Percentiles rank a stretch among this genome's conserved stretches.
Evolutionary conservation across 2,888 invertebrate species (phyloP).

Genomic region (Diloba caeruleocephala): DNA sequence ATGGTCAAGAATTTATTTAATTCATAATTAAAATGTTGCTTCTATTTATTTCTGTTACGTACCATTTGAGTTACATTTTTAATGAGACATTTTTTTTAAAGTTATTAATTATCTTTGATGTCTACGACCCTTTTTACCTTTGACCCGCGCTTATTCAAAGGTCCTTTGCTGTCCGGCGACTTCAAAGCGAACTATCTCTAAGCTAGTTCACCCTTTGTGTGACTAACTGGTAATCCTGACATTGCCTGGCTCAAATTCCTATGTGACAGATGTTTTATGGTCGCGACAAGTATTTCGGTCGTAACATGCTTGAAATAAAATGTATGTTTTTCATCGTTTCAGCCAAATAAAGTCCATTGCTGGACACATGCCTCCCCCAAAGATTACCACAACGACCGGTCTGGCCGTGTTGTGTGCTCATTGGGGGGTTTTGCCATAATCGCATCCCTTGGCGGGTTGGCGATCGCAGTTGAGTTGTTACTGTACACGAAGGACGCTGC

Average conservation of each 20-base stretch:
- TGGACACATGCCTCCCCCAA: too few species aligned
- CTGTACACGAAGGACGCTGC: too few species aligned
- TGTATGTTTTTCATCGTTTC: conserved; percentile 15
- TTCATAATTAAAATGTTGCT: conserved; percentile 32
- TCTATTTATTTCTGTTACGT: conserved; percentile 23
- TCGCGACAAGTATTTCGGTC: conserved; percentile 35
- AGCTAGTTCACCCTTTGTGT: conserved; percentile 65
- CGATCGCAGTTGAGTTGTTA: too few species aligned
- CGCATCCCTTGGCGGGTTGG: too few species aligned
- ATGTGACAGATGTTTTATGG: conserved; percentile 45
- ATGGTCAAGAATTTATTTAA: conserved; percentile 9
- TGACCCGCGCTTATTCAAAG: conserved; percentile 76
- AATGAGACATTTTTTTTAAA: too few species aligned
- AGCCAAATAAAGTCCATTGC: too few species aligned
- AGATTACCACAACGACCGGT: too few species aligned
- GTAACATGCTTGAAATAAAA: conserved; percentile 39
- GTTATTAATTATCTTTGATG: conserved; percentile 81
- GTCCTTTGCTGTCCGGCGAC: conserved; percentile 66
- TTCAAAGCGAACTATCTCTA: conserved; percentile 80
- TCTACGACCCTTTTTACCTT: conserved; percentile 80
- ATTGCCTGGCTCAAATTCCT: conserved; percentile 40
- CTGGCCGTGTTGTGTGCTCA: too few species aligned
- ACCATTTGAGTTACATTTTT: conserved; percentile 64
- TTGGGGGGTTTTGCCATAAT: too few species aligned
- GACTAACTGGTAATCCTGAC: conserved; percentile 53